Evolutionary conservation across 2,888 invertebrate genomes (phyloP).

Genomic region (Amphimallon solstitiale): DNA sequence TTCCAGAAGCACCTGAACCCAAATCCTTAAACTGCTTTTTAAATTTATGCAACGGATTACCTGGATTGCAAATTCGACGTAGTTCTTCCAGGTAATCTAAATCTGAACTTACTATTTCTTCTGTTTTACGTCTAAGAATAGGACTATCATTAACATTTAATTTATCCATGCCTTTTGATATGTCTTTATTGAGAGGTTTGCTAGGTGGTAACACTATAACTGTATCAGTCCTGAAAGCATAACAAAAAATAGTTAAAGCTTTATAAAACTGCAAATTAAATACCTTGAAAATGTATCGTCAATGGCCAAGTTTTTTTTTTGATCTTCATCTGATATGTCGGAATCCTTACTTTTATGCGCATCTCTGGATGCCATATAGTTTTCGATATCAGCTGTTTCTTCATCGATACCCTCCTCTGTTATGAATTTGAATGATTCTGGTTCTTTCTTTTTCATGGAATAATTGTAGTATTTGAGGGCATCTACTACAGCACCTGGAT

Average conservation of each 20-base stretch:
- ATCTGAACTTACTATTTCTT: constrained; percentile 72
- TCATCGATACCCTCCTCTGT: constrained; percentile 83
- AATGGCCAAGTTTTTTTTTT: constrained; percentile 13
- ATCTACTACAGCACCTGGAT: constrained; percentile 90
- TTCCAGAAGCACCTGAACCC: constrained; percentile 92
- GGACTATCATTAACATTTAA: constrained; percentile 53
- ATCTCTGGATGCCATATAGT: constrained; percentile 78
- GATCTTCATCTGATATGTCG: constrained; percentile 39
- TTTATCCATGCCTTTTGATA: constrained; percentile 43
- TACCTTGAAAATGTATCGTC: constrained; percentile 23
- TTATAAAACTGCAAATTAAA: neutral
- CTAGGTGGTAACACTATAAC: constrained; percentile 32
- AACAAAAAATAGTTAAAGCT: neutral
- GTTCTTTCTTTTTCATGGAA: constrained; percentile 80
- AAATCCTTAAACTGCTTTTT: constrained; percentile 82
- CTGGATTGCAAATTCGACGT: constrained; percentile 80
- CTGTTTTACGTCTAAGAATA: constrained; percentile 64
- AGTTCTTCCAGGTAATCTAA: constrained; percentile 79
- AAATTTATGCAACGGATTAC: constrained; percentile 84
- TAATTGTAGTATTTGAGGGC: constrained; percentile 92
- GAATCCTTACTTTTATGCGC: constrained; percentile 73
- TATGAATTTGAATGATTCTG: constrained; percentile 77
- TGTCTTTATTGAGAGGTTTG: constrained; percentile 36
- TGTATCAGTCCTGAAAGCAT: constrained; percentile 27
- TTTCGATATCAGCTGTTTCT: constrained; percentile 84